Evolutionary conservation across 2,888 invertebrate species (phyloP).

Genomic region (Sinopyrophorus schimmeli): DNA sequence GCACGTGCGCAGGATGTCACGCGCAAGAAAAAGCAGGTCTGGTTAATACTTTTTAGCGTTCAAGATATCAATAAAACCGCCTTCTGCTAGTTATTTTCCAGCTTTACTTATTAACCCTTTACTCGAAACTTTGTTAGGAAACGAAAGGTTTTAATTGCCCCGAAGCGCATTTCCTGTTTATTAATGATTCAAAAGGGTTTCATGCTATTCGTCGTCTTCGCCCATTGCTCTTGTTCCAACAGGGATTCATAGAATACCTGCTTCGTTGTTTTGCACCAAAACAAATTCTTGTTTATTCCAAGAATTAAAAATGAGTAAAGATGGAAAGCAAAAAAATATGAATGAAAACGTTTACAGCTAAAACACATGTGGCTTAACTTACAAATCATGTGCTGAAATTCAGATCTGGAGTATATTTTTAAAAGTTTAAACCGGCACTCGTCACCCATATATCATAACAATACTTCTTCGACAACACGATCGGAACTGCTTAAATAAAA

Average conservation of each 20-base stretch:
- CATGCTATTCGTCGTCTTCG: neutral
- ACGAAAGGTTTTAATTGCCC: slow-evolving; percentile 29
- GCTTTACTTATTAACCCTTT: slow-evolving; percentile 31
- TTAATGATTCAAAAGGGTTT: slow-evolving; percentile 9
- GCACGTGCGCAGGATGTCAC: slow-evolving; percentile 53
- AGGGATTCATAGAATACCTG: too few relatives aligned
- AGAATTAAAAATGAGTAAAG: slow-evolving; percentile 15
- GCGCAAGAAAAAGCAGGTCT: slow-evolving; percentile 36
- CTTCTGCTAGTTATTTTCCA: slow-evolving; percentile 1
- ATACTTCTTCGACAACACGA: slow-evolving; percentile 14
- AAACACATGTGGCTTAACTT: slow-evolving; percentile 24
- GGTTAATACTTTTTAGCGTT: slow-evolving; percentile 24
- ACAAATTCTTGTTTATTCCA: slow-evolving; percentile 10
- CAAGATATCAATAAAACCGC: slow-evolving; percentile 18
- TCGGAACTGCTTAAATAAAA: slow-evolving; percentile 21
- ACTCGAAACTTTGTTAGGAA: slow-evolving; percentile 17
- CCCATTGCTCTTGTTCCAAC: too few relatives aligned
- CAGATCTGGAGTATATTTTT: slow-evolving; percentile 27
- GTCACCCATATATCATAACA: slow-evolving; percentile 22
- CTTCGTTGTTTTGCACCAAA: neutral
- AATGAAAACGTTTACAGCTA: slow-evolving; percentile 21
- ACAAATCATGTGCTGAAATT: slow-evolving; percentile 24
- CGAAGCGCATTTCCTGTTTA: slow-evolving; percentile 32
- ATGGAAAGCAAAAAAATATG: slow-evolving; percentile 17
- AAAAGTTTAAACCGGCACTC: slow-evolving; percentile 14